Percentiles rank a stretch among this genome's conserved stretches.
phyloP scores from a whole-genome alignment of 1,140 invertebrate genomes.

The Drosophila willistoni region DNA sequence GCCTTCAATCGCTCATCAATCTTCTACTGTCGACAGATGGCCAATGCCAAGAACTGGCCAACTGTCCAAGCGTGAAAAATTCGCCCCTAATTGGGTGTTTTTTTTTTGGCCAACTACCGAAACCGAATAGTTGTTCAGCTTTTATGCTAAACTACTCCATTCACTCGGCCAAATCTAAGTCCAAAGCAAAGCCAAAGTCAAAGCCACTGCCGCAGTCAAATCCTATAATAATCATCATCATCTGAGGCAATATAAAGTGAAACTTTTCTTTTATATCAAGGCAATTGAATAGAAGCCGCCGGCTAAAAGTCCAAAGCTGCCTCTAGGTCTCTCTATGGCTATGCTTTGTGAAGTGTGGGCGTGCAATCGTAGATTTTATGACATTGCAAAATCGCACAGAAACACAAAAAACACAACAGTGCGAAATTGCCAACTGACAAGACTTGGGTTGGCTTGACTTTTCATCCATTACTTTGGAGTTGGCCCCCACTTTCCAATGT shows the following conservation, averaged over 20 bases:
- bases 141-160: slow-evolving; percentile 11
- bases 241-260: slow-evolving; percentile 37
- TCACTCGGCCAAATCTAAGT: slow-evolving; percentile 22
- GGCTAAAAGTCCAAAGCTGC: slow-evolving; percentile 20
- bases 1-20: slow-evolving; percentile 65
- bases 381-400: slow-evolving; percentile 46
- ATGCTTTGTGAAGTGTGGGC: slow-evolving; percentile 19
- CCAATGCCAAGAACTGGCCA: slow-evolving; percentile 73
- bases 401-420: slow-evolving; percentile 4
- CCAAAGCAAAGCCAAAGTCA: slow-evolving; percentile 15
- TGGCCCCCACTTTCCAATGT: background rate
- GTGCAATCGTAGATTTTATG: slow-evolving; percentile 44
- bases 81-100: slow-evolving; percentile 36
- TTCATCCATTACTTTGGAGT: slow-evolving; percentile 1
- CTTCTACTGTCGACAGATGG: slow-evolving; percentile 35
- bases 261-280: slow-evolving; percentile 58
- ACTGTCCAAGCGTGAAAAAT: slow-evolving; percentile 45
- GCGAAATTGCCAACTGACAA: slow-evolving; percentile 30
- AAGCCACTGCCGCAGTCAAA: slow-evolving; percentile 22
- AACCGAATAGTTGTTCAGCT: background rate
- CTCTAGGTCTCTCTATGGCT: slow-evolving; percentile 13
- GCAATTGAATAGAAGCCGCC: slow-evolving; percentile 60
- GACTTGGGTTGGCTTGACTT: slow-evolving; percentile 9
- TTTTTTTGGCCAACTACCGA: slow-evolving; percentile 32
- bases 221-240: slow-evolving; percentile 25